Conservation (phyloP, 2,113 vertebrate genomes). For the Ciconia stormi region DNA sequence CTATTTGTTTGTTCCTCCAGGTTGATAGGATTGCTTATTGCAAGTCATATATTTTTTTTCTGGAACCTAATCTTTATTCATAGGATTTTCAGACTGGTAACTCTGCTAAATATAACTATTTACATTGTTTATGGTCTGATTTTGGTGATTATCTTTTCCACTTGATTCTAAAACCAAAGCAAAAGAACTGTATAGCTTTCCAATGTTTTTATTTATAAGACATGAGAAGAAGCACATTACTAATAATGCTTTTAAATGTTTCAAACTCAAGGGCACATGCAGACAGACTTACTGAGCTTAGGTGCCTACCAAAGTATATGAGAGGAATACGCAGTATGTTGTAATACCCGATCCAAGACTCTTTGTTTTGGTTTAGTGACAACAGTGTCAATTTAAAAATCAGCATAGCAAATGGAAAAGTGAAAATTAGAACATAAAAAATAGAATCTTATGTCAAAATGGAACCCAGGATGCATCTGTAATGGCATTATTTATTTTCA, state of each 20-base stretch:
- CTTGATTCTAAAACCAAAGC: background rate
- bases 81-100: background rate
- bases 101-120: background rate
- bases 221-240: background rate
- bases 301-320: background rate
- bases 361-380: background rate
- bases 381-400: background rate
- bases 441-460: background rate
- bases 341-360: background rate
- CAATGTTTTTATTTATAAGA: background rate
- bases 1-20: constrained; percentile 12
- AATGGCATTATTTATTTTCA: background rate
- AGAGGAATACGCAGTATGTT: background rate
- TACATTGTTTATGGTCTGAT: background rate
- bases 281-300: background rate
- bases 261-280: background rate
- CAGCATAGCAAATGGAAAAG: background rate
- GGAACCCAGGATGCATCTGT: background rate
- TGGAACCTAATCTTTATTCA: constrained; percentile 5
- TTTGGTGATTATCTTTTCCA: background rate
- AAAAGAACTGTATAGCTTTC: background rate
- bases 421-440: background rate
- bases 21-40: background rate
- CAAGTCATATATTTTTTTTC: background rate
- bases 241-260: background rate